These are phyloP conservation scores for Rhopalosiphum maidis DNA, from an alignment of 1,140 invertebrate genomes.

Conservation along the genomic window DNA sequence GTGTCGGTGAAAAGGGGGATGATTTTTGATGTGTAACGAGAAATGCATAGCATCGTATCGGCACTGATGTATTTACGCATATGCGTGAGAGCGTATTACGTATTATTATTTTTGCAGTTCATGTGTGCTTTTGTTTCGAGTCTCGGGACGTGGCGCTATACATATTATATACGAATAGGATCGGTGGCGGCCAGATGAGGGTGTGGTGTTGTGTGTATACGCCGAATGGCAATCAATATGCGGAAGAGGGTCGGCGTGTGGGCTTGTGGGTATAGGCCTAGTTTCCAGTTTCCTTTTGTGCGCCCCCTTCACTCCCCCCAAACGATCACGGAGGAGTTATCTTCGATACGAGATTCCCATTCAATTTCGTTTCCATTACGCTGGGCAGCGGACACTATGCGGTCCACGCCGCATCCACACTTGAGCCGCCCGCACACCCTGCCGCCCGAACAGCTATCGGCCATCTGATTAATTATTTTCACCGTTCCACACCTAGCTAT, in stretches of 20 bases:
- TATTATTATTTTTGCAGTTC: constrained; percentile 45
- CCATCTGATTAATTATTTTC: constrained; percentile 53
- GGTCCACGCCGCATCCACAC: neutral
- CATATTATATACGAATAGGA: neutral
- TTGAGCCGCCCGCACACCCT: neutral
- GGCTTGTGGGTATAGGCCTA: constrained; percentile 17
- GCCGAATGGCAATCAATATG: constrained; percentile 50
- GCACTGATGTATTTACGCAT: neutral
- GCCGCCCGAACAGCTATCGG: neutral
- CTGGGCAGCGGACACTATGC: neutral
- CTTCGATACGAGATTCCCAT: constrained; percentile 50
- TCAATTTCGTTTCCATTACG: constrained; percentile 50
- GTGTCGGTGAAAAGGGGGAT: too few species aligned
- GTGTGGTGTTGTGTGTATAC: neutral
- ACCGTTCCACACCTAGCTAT: neutral
- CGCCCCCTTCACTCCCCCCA: neutral
- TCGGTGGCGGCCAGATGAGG: neutral
- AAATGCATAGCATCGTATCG: neutral
- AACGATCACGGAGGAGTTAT: constrained; percentile 30
- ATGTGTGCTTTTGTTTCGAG: constrained; percentile 43
- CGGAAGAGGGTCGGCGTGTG: neutral
- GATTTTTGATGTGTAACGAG: neutral
- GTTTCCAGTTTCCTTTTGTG: constrained; percentile 51
- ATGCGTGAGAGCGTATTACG: neutral
- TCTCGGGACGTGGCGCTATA: neutral